A percentile compares a stretch with the other conserved stretches of the same genome.
phyloP scores from a whole-genome alignment of 2,113 vertebrate species.

The Sinocyclocheilus grahami region DNA sequence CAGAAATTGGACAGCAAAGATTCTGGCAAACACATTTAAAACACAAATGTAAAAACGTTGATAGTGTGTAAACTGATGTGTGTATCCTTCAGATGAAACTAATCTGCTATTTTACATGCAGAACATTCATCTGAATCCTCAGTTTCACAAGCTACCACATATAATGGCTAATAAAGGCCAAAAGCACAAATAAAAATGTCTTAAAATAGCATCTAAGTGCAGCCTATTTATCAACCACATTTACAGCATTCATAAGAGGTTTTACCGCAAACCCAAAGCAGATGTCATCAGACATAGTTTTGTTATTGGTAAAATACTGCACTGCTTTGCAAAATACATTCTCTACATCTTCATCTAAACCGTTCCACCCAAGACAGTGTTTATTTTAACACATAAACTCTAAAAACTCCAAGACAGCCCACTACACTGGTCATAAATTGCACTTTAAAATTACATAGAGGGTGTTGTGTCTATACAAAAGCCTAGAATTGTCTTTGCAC shows the following conservation, averaged over 20 bases:
- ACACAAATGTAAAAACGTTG: not conserved
- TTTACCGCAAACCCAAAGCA: constrained; percentile 7
- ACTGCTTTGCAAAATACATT: constrained; percentile 4
- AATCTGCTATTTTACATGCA: not conserved
- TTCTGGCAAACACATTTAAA: constrained; percentile 23
- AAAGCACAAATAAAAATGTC: not conserved
- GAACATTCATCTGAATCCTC: not conserved
- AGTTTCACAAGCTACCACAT: not conserved
- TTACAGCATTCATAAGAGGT: constrained; percentile 12
- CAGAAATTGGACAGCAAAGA: constrained; percentile 18
- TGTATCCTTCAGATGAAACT: not conserved
- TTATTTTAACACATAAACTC: constrained; percentile 30
- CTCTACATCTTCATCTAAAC: not conserved
- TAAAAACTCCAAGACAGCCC: constrained; percentile 20
- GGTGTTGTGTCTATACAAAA: constrained; percentile 12
- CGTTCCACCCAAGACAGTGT: not conserved
- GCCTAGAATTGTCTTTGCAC: not conserved
- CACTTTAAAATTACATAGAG: constrained; percentile 37
- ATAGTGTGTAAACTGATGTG: not conserved
- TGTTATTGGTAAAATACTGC: constrained; percentile 20
- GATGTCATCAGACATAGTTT: not conserved
- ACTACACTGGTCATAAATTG: constrained; percentile 35
- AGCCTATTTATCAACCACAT: constrained; percentile 16
- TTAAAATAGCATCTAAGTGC: constrained; percentile 19
- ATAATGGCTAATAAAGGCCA: not conserved